Base-by-base conservation (phyloP, 2,888 invertebrate genomes). In the Candidula unifasciata region DNA sequence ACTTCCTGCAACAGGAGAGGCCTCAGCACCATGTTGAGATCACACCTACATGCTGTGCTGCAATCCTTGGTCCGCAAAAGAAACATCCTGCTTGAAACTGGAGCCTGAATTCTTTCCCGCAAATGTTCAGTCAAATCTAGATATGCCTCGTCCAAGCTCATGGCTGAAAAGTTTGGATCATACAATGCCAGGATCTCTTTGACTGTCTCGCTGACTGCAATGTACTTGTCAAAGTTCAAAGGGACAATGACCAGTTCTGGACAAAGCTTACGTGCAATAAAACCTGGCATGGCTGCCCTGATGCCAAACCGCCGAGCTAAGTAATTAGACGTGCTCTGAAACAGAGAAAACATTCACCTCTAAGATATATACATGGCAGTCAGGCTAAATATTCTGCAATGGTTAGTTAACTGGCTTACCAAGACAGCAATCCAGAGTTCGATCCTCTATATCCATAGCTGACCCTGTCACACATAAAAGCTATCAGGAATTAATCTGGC, bases 281-380 rank as follows among this genome's bases (percentile, higher is more conserved):
- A 95, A 0, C 95, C 95, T 2, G 95, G 95, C 95, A 96, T 95
- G 5, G 94, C 95, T 13, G 95, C 95, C 71, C 95, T 92, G 0
- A 95, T 95, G 24, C 95, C 95, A 92, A 92, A 95, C 85, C 94
- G 93, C 33, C 95, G 92, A 2, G 95, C 95, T 27, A 93, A 88
- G 89, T 95, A 95, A 91, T 95, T 95, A 1, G 95, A 95, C 1
- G 95, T 96, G 44, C 95, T 94, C 95, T 95, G 90, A 85, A 93
- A 91, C n/a, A 78, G n/a, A 66, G 27, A 78, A 37, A 52, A 54
- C 27, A 30, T n/a, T 27, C 44, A 44, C 8, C 44, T n/a, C 44
- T 10, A 10, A 44, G 8, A 44, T 44, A 44, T 13, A 44, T 44
- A 44, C 44, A 44, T 44, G 44, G 44, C 0, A 44, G 44, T 44